Evolutionary conservation across 2,888 invertebrate species (phyloP).

Genomic region (Amphimallon solstitiale): DNA sequence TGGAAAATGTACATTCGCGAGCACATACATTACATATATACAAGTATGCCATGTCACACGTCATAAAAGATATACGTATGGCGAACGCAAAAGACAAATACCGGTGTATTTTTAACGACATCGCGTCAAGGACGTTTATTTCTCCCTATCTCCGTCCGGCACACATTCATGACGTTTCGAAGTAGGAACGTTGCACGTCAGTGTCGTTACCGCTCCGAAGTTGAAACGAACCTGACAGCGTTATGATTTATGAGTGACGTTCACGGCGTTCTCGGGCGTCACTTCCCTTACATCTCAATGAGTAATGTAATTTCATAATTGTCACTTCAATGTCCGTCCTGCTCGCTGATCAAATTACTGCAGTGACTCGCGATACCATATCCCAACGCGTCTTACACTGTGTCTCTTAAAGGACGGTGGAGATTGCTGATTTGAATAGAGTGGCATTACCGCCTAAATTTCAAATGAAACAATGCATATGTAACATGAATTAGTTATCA

Average conservation of each 20-base stretch:
- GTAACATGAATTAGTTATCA: no score
- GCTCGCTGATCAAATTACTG: constrained; percentile 58
- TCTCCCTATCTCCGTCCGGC: not conserved
- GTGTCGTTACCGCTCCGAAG: constrained; percentile 36
- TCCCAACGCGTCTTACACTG: no score
- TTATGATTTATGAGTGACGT: constrained; percentile 60
- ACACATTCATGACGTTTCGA: not conserved
- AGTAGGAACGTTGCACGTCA: constrained; percentile 10
- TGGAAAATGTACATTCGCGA: no score
- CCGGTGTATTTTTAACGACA: constrained; percentile 55
- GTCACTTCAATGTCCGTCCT: constrained; percentile 60
- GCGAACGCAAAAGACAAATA: constrained; percentile 58
- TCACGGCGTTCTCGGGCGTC: constrained; percentile 53
- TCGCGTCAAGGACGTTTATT: constrained; percentile 27
- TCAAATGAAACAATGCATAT: no score
- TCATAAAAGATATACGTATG: constrained; percentile 53
- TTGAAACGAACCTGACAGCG: constrained; percentile 52
- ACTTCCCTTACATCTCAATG: constrained; percentile 60
- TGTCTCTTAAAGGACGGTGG: no score
- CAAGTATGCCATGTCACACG: constrained; percentile 44
- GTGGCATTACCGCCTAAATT: no score
- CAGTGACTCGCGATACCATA: constrained; percentile 44
- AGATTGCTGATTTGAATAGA: no score
- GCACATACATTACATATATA: no score
- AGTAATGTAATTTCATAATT: constrained; percentile 63